A percentile compares a stretch with the other conserved stretches of the same genome.
These are phyloP conservation scores for Salvelinus namaycush DNA, from an alignment of 2,113 vertebrate genomes.

Conservation along the genomic window DNA sequence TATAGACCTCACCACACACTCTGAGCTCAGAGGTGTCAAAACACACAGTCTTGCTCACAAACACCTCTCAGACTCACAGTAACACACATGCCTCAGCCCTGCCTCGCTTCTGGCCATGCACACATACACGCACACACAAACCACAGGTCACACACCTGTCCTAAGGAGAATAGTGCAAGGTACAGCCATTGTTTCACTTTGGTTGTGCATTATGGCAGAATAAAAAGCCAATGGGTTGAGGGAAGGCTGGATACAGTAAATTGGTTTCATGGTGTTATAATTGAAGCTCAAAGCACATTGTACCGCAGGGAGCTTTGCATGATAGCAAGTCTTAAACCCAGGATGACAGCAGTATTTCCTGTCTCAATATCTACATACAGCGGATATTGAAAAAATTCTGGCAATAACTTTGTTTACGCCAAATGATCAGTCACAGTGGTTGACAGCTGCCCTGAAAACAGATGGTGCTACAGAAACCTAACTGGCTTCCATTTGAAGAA, in stretches of 20 bases:
- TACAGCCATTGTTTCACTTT: background rate
- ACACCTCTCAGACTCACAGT: background rate
- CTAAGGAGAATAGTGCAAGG: background rate
- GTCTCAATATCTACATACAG: constrained; percentile 30
- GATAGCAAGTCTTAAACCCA: constrained; percentile 1
- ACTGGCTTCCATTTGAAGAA: constrained; percentile 47
- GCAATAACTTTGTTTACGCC: constrained; percentile 45
- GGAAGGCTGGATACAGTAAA: no score
- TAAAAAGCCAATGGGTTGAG: no score
- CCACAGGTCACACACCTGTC: constrained; percentile 1
- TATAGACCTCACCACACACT: background rate
- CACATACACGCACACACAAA: background rate
- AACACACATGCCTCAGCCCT: no score
- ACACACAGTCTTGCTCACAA: background rate
- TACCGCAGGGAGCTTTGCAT: background rate
- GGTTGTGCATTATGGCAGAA: no score
- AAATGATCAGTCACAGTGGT: constrained; percentile 45
- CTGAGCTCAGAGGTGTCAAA: constrained; percentile 1
- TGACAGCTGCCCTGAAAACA: constrained; percentile 63
- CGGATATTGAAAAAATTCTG: constrained; percentile 25
- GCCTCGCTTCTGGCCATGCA: background rate
- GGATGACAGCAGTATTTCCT: constrained; percentile 1
- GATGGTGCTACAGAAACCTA: constrained; percentile 58
- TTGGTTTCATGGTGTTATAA: no score
- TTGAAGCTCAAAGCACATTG: background rate